A percentile compares a stretch with the other conserved stretches of the same genome.
Conservation (phyloP, 2,113 vertebrate genomes). For the Pseudolaguvia tuberculata region DNA sequence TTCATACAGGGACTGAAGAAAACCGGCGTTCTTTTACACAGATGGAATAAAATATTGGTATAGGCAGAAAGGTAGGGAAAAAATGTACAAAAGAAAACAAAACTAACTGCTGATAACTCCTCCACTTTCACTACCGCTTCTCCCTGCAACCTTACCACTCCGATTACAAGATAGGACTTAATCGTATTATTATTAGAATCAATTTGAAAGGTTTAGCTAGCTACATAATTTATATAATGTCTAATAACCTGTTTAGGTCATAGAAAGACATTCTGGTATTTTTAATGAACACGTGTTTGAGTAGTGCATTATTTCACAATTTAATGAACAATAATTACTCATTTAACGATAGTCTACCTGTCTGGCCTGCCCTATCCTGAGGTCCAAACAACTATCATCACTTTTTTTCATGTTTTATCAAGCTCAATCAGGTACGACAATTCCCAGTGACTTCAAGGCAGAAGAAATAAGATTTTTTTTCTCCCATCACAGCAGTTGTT, state of each 20-base stretch:
- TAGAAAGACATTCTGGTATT: background rate
- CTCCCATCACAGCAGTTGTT: background rate
- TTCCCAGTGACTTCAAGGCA: background rate
- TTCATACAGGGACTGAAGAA: background rate
- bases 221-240: too few relatives aligned
- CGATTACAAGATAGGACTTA: too few relatives aligned
- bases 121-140: too few relatives aligned
- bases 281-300: background rate
- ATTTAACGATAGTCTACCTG: background rate
- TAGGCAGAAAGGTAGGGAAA: too few relatives aligned
- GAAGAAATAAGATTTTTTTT: background rate
- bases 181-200: too few relatives aligned
- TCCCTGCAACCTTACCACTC: too few relatives aligned
- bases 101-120: too few relatives aligned
- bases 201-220: background rate
- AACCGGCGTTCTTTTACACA: too few relatives aligned
- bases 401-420: background rate
- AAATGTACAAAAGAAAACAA: too few relatives aligned
- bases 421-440: too few relatives aligned
- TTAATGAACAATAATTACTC: background rate
- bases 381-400: background rate
- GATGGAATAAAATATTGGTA: too few relatives aligned
- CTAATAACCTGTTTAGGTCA: background rate
- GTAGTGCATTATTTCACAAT: background rate
- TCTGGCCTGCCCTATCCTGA: constrained; percentile 4